Percentiles rank a stretch among this genome's conserved stretches.
These are phyloP conservation scores for Panopea generosa DNA, from an alignment of 2,888 invertebrate species.

Conservation along the genomic window DNA sequence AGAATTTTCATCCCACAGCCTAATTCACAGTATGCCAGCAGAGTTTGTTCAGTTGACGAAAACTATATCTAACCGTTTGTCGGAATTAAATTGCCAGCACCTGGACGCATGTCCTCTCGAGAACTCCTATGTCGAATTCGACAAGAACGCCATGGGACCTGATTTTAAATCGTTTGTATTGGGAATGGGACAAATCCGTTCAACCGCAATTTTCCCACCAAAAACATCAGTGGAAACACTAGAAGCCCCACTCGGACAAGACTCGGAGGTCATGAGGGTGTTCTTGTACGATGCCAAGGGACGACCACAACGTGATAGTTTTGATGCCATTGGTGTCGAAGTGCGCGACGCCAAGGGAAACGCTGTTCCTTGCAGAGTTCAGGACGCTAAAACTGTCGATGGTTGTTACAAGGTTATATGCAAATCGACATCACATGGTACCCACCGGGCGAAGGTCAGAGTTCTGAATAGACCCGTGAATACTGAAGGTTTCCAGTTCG, in stretches of 20 bases:
- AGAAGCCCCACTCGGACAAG: slow-evolving; percentile 65
- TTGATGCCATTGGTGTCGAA: slow-evolving; percentile 65
- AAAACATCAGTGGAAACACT: slow-evolving; percentile 67
- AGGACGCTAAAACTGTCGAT: slow-evolving; percentile 65
- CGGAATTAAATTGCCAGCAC: slow-evolving; percentile 57
- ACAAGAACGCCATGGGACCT: slow-evolving; percentile 62
- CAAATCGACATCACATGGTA: slow-evolving; percentile 59
- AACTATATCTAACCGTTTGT: slow-evolving; percentile 55
- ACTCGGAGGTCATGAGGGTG: slow-evolving; percentile 64
- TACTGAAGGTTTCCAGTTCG: slow-evolving; percentile 65
- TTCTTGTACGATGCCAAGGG: slow-evolving; percentile 67
- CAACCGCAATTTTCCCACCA: slow-evolving; percentile 68
- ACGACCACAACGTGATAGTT: slow-evolving; percentile 64
- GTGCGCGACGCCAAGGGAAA: slow-evolving; percentile 63
- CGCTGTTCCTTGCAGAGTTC: slow-evolving; percentile 52
- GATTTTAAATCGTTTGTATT: slow-evolving; percentile 63
- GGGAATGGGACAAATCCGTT: slow-evolving; percentile 66
- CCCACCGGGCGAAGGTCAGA: slow-evolving; percentile 56
- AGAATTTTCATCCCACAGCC: slow-evolving; percentile 64
- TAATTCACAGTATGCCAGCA: slow-evolving; percentile 66
- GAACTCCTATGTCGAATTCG: slow-evolving; percentile 66
- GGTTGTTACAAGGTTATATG: slow-evolving; percentile 67
- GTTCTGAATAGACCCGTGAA: slow-evolving; percentile 63
- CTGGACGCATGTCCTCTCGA: slow-evolving; percentile 64
- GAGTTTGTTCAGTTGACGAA: slow-evolving; percentile 64